Evolutionary conservation across 1,140 invertebrate species (phyloP), one percentile per base, ranked within the genome.

Genomic region (Lanistes nyassanus): DNA sequence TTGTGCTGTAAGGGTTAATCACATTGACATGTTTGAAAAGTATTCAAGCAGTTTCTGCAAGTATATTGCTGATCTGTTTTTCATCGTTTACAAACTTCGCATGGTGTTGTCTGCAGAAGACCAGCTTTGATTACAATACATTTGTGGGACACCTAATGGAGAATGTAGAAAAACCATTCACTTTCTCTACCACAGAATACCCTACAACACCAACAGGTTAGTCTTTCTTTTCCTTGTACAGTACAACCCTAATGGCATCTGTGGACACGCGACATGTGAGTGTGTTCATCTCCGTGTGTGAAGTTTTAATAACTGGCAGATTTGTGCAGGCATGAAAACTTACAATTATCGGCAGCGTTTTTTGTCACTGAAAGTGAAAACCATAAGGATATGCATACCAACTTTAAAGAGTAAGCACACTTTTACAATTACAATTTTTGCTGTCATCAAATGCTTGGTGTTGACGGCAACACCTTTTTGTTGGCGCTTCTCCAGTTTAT

Each of bases 81-180:
- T 47, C 31, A 36, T 29, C 23, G 51, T 34, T 34, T 62, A 36
- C 60, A 53, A 66, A 42, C 47, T 36, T 47, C n/a, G 42, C 42
- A 47, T 47, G 42, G 42, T 16, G 19, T 16, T 65, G 31, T 65
- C 3, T 51, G 39, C 70, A 87, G 86, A 78, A 76, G 19, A 76
- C 65, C 37, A 62, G 53, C 23, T 88, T 84, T 76, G 81, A 84
- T 55, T 51, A 81, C 21, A 74, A 34, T 13, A 55, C 84, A 13
- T 91, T 92, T 47, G 90, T 90, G 66, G 60, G 87, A 11, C 82
- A 86, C 26, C 92, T 95, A 9, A 92, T 93, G 71, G 80, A 87
- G 7, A 78, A 91, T n/a, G 91, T 95, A 1, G 94, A 95, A 84
- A 76, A 91, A 79, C 93, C 93, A 0, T 96, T 95, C 76, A 93